These are phyloP conservation scores for Sparidentex hasta DNA, from an alignment of 2,797 vertebrate species.

Conservation along the genomic window DNA sequence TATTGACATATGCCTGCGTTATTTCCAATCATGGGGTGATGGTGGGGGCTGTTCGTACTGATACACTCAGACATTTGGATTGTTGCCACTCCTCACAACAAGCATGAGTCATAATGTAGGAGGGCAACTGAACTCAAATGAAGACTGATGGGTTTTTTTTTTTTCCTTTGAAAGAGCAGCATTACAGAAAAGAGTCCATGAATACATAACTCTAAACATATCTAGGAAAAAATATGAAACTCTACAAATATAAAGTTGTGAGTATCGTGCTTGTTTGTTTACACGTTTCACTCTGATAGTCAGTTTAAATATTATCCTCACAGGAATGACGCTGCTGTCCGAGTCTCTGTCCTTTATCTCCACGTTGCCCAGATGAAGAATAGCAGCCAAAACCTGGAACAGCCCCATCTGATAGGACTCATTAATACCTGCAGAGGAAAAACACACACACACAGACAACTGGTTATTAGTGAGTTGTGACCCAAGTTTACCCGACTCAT, in stretches of 20 bases:
- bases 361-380: slow-evolving; percentile 98
- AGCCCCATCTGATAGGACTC: slow-evolving; percentile 96
- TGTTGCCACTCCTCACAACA: neutral
- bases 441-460: slow-evolving; percentile 37
- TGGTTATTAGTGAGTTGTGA: neutral
- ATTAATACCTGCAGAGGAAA: slow-evolving; percentile 89
- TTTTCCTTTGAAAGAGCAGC: neutral
- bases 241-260: neutral
- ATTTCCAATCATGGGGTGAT: neutral
- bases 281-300: neutral
- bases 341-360: slow-evolving; percentile 92
- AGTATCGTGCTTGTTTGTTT: neutral
- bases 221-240: neutral
- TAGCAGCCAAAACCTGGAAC: slow-evolving; percentile 95
- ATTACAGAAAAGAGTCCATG: neutral
- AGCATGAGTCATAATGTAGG: neutral
- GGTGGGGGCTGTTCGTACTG: no score
- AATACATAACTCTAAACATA: neutral
- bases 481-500: neutral
- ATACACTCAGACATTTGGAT: neutral
- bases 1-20: neutral
- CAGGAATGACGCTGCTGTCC: slow-evolving; percentile 94
- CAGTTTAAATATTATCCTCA: slow-evolving; percentile 77
- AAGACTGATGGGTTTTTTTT: neutral
- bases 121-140: neutral